A percentile compares a stretch with the other conserved stretches of the same genome.
Evolutionary conservation across 2,888 invertebrate genomes (phyloP).

Genomic region (Napeogenes inachia): DNA sequence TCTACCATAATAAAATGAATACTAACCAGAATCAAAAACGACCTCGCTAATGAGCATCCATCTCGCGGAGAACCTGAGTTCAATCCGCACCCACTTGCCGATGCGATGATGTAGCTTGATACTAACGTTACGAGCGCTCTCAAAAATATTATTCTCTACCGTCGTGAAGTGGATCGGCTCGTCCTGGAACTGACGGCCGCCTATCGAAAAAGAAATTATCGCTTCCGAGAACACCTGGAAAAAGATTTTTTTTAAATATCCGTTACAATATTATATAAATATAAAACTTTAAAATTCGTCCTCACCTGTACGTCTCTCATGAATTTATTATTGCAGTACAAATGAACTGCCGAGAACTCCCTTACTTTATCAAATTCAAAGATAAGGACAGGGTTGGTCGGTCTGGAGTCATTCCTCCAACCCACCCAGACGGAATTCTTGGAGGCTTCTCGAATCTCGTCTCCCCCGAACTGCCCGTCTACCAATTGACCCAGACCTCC

Average conservation of each 20-base stretch:
- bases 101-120: constrained; percentile 89
- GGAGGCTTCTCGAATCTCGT: constrained; percentile 79
- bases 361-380: constrained; percentile 92
- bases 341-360: constrained; percentile 89
- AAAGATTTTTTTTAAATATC: neutral
- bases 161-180: constrained; percentile 85
- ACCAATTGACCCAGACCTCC: constrained; percentile 91
- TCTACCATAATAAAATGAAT: neutral
- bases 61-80: constrained; percentile 86
- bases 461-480: constrained; percentile 87
- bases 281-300: no score
- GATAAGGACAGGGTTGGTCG: constrained; percentile 80
- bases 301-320: constrained; percentile 88
- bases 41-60: constrained; percentile 96
- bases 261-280: neutral
- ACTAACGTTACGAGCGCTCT: constrained; percentile 87
- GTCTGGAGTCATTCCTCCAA: constrained; percentile 87
- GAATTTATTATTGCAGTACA: constrained; percentile 91
- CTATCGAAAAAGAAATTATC: constrained; percentile 87
- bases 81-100: constrained; percentile 87
- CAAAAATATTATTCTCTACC: constrained; percentile 87
- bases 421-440: constrained; percentile 90
- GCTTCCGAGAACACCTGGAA: constrained; percentile 88
- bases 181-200: constrained; percentile 86
- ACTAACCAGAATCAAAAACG: constrained; percentile 87